Evolutionary conservation across 2,113 vertebrate genomes (phyloP), one percentile per base, ranked within the genome.

Genomic region (Uropsilus gracilis): DNA sequence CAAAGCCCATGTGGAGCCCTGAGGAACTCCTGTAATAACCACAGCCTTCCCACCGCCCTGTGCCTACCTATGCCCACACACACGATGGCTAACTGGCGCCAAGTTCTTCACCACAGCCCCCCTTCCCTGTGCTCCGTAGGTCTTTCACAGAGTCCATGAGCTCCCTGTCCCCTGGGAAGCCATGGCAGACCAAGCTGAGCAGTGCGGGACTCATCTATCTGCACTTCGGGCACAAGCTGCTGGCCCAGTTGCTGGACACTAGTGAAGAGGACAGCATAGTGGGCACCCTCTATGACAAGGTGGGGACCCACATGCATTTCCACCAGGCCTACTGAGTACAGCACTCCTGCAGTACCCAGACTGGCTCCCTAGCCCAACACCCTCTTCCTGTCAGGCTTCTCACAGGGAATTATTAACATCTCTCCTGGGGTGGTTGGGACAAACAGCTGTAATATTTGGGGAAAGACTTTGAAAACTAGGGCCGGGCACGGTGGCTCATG

Each of bases 131-230:
- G 68, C 66, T 91, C 82, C 17, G 0, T 97, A 99, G 99, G 97
- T 98, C 98, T 22, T 99, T 99, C 93, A 8, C 90, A 0, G 98
- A 99, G 63, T 99, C 95, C 69, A 99, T 99, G 98, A 97, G 95
- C 76, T 99, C 98, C 96, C 97, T 99, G 77, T 98, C 96, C 83
- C 99, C 99, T 0, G 98, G 98, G 90, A 99, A 99, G 97, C 99
- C 98, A 0, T 99, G 99, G 99, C 98, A 97, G 94, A 99, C 99
- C 10, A 99, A 99, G 97, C 98, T 99, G 96, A 99, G 99, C 98
- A 99, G 99, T 0, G 99, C 99, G 0, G 99, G 99, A 37, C 96
- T 99, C 75, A 96, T 99, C 20, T 99, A 99, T 73, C 96, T 99
- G 14, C 99, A 99, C 97, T 99, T 99, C 6, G 99, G 99, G 28